Base-by-base conservation (phyloP, 1,140 invertebrate species). In the Galleria mellonella region DNA sequence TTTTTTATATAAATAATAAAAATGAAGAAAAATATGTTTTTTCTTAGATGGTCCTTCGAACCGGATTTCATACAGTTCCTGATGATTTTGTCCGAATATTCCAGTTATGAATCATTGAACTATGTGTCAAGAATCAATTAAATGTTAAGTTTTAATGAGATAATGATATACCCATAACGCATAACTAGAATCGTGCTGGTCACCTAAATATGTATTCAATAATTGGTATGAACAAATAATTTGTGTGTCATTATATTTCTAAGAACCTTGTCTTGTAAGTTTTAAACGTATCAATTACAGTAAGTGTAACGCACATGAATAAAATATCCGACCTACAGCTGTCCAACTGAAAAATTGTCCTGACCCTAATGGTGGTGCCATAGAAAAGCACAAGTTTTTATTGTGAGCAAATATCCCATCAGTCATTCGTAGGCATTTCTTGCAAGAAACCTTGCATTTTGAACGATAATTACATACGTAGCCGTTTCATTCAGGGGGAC, bases 251-350 rank as follows among this genome's bases (percentile, higher is more conserved):
- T 51, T 52, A 60, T 41, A 51, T 44, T 62, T 58, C 58, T 32
- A 30, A 55, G 58, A 72, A 71, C 46, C 63, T 33, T 43, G 49
- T 56, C 54, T 51, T 43, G 28, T 27, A 51, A 56, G 56, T 38
- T 62, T 56, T 70, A 57, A 67, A 76, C 65, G 57, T 72, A 59
- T 66, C 69, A 72, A 75, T 75, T 73, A 81, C 56, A 29, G 53
- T 39, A 43, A 64, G 46, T 59, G 42, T 62, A 60, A 64, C 47
- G 36, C 11, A 40, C 42, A 51, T 75, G 67, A 78, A 82, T 82
- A 66, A 73, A 62, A 45, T 40, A 81, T 67, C 31, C 44, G 51
- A 47, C 56, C 68, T 54, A 39, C 48, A 46, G 45, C 44, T 49
- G 50, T 47, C 42, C 35, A 14, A 38, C 55, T 72, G 57, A 76